Percentiles rank a stretch among this genome's conserved stretches.
phyloP scores from a whole-genome alignment of 2,888 invertebrate genomes.

The Caenorhabditis doughertyi region DNA sequence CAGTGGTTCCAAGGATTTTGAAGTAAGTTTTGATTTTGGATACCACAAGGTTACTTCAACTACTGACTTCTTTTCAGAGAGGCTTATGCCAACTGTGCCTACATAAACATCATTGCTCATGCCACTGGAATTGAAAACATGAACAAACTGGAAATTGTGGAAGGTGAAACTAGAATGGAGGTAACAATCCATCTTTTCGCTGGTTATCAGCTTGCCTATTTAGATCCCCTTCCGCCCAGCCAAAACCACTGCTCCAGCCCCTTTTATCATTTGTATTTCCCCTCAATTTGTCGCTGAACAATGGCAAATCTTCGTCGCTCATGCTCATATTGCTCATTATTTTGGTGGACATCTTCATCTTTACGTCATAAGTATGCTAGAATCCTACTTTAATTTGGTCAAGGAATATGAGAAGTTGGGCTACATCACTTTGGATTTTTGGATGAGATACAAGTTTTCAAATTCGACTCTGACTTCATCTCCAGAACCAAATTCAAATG shows the following conservation, averaged over 20 bases:
- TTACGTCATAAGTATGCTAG: slow-evolving; percentile 27
- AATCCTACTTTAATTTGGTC: slow-evolving; percentile 21
- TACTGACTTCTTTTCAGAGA: slow-evolving; percentile 14
- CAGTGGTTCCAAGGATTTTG: slow-evolving; percentile 1
- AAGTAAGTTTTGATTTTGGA: slow-evolving; percentile 4
- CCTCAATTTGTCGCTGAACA: slow-evolving; percentile 40
- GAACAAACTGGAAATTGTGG: background rate
- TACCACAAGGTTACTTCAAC: no score
- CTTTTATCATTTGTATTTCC: slow-evolving; percentile 37
- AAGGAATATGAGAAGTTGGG: slow-evolving; percentile 29
- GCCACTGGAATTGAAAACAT: background rate
- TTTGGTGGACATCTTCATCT: slow-evolving; percentile 43
- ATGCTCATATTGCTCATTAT: slow-evolving; percentile 24
- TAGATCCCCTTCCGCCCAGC: slow-evolving; percentile 28
- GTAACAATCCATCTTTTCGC: background rate
- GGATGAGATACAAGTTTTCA: background rate
- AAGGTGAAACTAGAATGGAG: background rate
- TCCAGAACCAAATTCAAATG: slow-evolving; percentile 20
- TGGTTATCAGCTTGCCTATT: background rate
- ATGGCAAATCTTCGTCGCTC: slow-evolving; percentile 37
- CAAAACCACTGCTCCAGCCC: slow-evolving; percentile 7
- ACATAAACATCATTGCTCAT: slow-evolving; percentile 2
- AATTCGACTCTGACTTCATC: background rate
- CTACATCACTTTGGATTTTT: slow-evolving; percentile 14
- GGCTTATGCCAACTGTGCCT: slow-evolving; percentile 14